Evolutionary conservation across 2,113 vertebrate genomes (phyloP).

Genomic region (Cairina moschata): DNA sequence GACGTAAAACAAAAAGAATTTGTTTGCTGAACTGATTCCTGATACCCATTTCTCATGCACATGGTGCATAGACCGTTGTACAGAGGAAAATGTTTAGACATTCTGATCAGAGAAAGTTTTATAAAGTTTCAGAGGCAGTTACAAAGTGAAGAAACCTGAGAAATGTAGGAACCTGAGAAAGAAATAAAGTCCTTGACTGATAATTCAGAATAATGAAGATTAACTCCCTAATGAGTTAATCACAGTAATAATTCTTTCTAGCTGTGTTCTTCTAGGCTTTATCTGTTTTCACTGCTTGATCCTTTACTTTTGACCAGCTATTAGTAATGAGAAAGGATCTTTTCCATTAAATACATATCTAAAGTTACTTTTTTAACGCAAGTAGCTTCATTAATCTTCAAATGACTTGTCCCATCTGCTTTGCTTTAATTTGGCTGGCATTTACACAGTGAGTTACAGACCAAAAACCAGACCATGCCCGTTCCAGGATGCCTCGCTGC

Average conservation of each 20-base stretch:
- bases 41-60: neutral
- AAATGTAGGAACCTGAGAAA: neutral
- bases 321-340: conserved; percentile 2
- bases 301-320: conserved; percentile 5
- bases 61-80: neutral
- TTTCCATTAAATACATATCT: conserved; percentile 2
- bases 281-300: neutral
- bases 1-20: neutral
- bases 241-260: neutral
- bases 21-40: neutral
- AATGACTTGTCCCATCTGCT: conserved; percentile 69
- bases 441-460: conserved; percentile 57
- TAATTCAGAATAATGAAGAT: conserved; percentile 14
- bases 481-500: conserved; percentile 40
- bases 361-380: conserved; percentile 27
- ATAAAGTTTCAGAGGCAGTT: neutral
- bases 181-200: neutral
- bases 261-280: conserved; percentile 11
- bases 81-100: neutral
- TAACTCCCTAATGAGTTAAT: conserved; percentile 6
- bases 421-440: conserved; percentile 71
- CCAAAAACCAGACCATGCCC: conserved; percentile 50
- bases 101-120: neutral
- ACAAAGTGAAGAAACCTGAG: neutral
- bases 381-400: conserved; percentile 66